A percentile compares a stretch with the other conserved stretches of the same genome.
phyloP scores from a whole-genome alignment of 2,113 vertebrate genomes.

The Sakesphorus luctuosus region DNA sequence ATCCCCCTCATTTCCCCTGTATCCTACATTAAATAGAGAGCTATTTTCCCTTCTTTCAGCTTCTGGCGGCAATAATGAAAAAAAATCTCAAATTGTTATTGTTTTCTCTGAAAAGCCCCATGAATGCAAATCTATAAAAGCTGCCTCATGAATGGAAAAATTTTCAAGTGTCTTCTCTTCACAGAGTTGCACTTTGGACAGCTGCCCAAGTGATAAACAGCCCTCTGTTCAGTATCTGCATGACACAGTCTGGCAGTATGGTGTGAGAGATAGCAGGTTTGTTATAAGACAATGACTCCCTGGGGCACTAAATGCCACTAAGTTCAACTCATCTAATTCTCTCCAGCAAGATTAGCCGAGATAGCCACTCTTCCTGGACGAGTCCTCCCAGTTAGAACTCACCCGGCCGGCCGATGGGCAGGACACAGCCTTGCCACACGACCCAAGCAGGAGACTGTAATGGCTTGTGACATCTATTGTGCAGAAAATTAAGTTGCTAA shows the following conservation, averaged over 20 bases:
- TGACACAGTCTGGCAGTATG: conserved; percentile 60
- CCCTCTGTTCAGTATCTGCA: conserved; percentile 22
- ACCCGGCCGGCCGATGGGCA: rapidly evolving
- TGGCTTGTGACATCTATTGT: background rate
- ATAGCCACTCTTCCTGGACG: background rate
- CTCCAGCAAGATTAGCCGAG: conserved; percentile 52
- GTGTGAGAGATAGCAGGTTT: conserved; percentile 62
- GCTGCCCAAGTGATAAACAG: conserved; percentile 64
- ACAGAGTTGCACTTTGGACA: conserved; percentile 42
- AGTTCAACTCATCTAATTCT: conserved; percentile 56
- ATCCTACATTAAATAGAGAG: conserved; percentile 48
- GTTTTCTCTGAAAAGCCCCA: conserved; percentile 63
- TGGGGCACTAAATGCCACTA: conserved; percentile 13
- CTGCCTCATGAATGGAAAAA: conserved; percentile 56
- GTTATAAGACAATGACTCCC: conserved; percentile 63
- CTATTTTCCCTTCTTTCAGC: conserved; percentile 37
- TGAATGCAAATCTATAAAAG: conserved; percentile 58
- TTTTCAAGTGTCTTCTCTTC: conserved; percentile 52
- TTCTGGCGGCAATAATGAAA: conserved; percentile 54
- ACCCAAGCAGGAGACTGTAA: background rate
- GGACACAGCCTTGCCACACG: background rate
- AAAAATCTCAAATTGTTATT: conserved; percentile 59
- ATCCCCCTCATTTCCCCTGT: conserved; percentile 20
- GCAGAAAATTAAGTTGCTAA: conserved; percentile 31
- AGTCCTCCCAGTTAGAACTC: background rate